Conservation (phyloP, 2,113 vertebrate species). For the Natator depressus region DNA sequence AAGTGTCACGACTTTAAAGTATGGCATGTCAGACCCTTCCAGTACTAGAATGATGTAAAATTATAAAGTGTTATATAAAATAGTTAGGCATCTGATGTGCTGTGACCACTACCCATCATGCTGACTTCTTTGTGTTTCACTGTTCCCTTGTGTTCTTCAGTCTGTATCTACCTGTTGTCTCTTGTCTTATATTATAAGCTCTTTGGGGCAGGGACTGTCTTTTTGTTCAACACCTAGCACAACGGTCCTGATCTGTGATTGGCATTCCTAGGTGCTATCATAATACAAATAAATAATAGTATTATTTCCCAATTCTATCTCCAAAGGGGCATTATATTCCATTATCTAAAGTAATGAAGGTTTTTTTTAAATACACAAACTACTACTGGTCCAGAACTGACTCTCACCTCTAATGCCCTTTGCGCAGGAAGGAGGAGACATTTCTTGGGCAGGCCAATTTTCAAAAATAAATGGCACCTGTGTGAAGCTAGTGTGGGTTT, state of each 20-base stretch:
- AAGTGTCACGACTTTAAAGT: not conserved
- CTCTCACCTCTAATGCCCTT: not conserved
- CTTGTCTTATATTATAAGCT: not conserved
- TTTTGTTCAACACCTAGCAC: not conserved
- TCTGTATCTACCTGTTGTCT: not conserved
- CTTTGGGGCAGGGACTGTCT: not conserved
- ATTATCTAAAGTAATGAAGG: not conserved
- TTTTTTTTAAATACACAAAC: not conserved
- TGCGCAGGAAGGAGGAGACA: not conserved
- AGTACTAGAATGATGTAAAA: not conserved
- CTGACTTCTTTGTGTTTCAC: not conserved
- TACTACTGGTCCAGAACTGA: not conserved
- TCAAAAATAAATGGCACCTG: slow-evolving; percentile 31
- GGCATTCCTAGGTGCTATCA: not conserved
- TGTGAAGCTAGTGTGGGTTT: not conserved
- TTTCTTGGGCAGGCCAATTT: not conserved
- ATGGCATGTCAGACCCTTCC: not conserved
- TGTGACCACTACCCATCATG: not conserved
- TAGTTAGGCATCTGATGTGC: not conserved
- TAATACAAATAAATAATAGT: not conserved
- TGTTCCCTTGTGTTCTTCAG: not conserved
- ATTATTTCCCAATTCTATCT: not conserved
- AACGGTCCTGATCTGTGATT: not conserved
- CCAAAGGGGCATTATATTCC: not conserved
- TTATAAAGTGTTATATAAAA: not conserved